Evolutionary conservation across 1,140 invertebrate species (phyloP).

Genomic region (Drosophila pandora): DNA sequence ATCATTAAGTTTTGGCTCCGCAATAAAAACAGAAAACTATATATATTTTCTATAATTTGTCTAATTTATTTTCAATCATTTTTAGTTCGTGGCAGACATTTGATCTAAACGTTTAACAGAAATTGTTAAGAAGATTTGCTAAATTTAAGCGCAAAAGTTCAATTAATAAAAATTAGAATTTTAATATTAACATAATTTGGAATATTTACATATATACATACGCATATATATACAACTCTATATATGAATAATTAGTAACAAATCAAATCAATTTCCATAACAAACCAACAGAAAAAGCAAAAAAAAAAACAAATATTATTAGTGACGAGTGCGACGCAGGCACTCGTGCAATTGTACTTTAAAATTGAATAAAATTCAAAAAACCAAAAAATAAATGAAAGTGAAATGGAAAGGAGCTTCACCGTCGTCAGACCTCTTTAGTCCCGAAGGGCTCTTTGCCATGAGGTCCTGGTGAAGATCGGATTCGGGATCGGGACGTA

Average conservation of each 20-base stretch:
- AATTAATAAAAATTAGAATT: constrained; percentile 81
- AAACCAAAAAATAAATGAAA: constrained; percentile 23
- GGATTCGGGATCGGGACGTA: neutral
- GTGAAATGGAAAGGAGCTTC: constrained; percentile 12
- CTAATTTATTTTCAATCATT: constrained; percentile 21
- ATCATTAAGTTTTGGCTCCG: constrained; percentile 60
- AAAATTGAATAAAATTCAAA: constrained; percentile 79
- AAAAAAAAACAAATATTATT: constrained; percentile 28
- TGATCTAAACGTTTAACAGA: constrained; percentile 27
- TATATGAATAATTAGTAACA: constrained; percentile 55
- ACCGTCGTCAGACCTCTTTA: neutral
- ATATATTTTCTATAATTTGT: constrained; percentile 53
- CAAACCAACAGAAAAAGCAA: constrained; percentile 33
- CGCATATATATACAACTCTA: constrained; percentile 41
- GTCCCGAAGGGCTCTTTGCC: neutral
- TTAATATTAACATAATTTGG: constrained; percentile 73
- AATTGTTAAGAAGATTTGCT: constrained; percentile 47
- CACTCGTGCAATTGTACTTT: constrained; percentile 73
- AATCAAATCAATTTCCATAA: constrained; percentile 63
- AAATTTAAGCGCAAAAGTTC: constrained; percentile 78
- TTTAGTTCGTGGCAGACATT: constrained; percentile 11
- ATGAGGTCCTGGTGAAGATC: constrained; percentile 1
- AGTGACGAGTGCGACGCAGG: constrained; percentile 36
- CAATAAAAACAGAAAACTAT: constrained; percentile 59
- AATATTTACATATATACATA: constrained; percentile 68